A percentile compares a stretch with the other conserved stretches of the same genome.
phyloP scores from a whole-genome alignment of 2,797 vertebrate species.

The Euthynnus affinis region DNA sequence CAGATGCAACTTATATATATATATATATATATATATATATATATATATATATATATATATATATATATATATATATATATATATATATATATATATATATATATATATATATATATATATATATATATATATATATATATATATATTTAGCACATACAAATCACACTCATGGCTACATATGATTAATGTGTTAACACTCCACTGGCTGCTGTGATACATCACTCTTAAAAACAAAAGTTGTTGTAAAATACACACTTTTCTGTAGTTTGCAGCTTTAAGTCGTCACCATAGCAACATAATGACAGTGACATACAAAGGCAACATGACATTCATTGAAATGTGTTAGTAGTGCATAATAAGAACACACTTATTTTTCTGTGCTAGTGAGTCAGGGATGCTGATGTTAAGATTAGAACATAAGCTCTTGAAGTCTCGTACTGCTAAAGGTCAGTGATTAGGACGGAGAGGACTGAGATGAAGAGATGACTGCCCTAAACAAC shows the following conservation, averaged over 20 bases:
- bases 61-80: too few relatives aligned
- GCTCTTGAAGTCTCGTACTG: conserved; percentile 32
- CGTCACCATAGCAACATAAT: not conserved
- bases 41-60: too few relatives aligned
- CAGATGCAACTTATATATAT: too few relatives aligned
- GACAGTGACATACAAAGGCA: not conserved
- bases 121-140: too few relatives aligned
- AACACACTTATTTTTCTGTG: conserved; percentile 10
- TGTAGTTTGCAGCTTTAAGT: not conserved
- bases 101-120: too few relatives aligned
- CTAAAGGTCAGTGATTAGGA: conserved; percentile 48
- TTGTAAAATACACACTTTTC: not conserved
- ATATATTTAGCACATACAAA: too few relatives aligned
- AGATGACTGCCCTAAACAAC: conserved; percentile 47
- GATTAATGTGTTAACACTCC: too few relatives aligned
- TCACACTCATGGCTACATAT: too few relatives aligned
- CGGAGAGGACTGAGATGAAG: conserved; percentile 36
- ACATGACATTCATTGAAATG: not conserved
- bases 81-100: too few relatives aligned
- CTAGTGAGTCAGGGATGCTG: conserved; percentile 23
- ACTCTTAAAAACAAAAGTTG: not conserved
- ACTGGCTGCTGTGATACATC: not conserved
- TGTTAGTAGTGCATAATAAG: not conserved
- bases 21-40: too few relatives aligned
- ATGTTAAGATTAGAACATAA: conserved; percentile 54